phyloP scores from a whole-genome alignment of 1,140 invertebrate species.

The Rhagoletis zephyria region DNA sequence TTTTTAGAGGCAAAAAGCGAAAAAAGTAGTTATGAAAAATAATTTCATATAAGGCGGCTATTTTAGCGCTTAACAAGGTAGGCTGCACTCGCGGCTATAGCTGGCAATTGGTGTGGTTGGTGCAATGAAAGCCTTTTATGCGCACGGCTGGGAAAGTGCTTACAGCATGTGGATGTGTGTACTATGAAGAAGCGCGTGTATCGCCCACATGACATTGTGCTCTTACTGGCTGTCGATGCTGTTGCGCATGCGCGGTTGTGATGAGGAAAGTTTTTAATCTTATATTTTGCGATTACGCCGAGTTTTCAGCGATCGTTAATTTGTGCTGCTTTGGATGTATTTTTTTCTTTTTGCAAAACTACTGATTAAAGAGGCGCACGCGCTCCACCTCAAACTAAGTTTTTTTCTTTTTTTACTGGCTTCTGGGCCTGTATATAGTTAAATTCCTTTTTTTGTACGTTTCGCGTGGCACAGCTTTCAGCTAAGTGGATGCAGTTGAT shows the following conservation, averaged over 20 bases:
- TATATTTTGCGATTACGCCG: slow-evolving; percentile 24
- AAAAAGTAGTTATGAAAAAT: slow-evolving; percentile 36
- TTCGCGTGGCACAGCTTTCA: neutral
- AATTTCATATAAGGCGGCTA: neutral
- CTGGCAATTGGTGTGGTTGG: neutral
- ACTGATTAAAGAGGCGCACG: slow-evolving; percentile 38
- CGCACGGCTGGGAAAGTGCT: slow-evolving; percentile 3
- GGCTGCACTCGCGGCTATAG: neutral
- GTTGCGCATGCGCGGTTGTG: neutral
- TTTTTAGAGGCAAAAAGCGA: slow-evolving; percentile 18
- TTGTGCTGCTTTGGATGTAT: neutral
- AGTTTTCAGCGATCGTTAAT: slow-evolving; percentile 19
- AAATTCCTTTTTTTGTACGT: neutral
- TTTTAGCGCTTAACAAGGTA: slow-evolving; percentile 54
- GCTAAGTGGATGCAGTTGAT: slow-evolving; percentile 5
- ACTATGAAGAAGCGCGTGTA: neutral
- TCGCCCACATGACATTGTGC: slow-evolving; percentile 27
- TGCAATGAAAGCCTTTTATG: neutral
- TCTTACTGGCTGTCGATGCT: too few species aligned
- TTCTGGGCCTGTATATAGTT: too few species aligned
- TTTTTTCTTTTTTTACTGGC: too few species aligned
- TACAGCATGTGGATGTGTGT: neutral
- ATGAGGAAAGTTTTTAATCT: slow-evolving; percentile 49
- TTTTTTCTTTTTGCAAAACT: neutral
- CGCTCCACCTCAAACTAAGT: neutral